Conservation (phyloP, 2,888 invertebrate genomes). For the Apamea crenata region DNA sequence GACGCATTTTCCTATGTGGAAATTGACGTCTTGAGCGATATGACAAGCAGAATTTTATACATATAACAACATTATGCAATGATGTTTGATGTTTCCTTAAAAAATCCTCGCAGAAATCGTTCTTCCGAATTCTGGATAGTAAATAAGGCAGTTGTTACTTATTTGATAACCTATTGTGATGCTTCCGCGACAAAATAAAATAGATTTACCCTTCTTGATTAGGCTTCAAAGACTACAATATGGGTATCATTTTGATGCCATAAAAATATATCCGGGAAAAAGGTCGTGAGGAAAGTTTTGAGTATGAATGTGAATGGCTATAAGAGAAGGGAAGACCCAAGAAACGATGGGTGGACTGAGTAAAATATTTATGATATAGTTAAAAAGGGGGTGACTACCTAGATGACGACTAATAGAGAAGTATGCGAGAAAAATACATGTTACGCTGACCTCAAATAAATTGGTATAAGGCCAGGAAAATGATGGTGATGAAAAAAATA, state of each 20-base stretch:
- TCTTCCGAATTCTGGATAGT: background rate
- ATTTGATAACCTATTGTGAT: conserved; percentile 2
- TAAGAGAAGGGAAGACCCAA: background rate
- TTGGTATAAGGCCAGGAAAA: background rate
- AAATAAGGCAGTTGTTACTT: background rate
- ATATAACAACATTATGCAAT: background rate
- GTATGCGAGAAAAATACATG: background rate
- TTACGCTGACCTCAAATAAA: background rate
- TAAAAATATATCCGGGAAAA: background rate
- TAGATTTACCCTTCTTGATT: background rate
- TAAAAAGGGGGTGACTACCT: background rate
- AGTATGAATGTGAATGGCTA: background rate
- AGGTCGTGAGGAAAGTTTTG: background rate
- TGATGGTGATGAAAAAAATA: background rate
- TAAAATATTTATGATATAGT: background rate
- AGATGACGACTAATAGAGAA: background rate
- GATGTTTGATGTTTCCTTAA: too few species aligned
- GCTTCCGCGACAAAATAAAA: background rate
- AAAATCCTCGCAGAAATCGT: background rate
- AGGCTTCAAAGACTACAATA: too few species aligned
- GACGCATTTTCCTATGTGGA: background rate
- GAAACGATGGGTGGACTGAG: background rate
- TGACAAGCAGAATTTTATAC: background rate
- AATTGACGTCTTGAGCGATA: background rate
- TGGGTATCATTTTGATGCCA: background rate